Base-by-base conservation (phyloP, 2,888 invertebrate genomes). In the Parelbella ahira region DNA sequence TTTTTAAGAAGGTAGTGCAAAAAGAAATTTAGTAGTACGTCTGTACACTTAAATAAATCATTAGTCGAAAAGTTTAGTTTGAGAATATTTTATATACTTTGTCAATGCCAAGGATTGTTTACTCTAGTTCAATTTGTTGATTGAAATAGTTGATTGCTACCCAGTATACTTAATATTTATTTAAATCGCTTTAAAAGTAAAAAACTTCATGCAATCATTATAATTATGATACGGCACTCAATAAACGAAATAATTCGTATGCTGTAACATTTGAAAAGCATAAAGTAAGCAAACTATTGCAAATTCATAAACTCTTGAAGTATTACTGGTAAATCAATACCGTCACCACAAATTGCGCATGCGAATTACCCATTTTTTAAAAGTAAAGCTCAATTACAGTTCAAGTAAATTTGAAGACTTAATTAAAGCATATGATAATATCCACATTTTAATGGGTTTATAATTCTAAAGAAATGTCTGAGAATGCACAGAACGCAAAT, bases 281-380 rank as follows among this genome's bases (percentile, higher is more conserved):
- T 72, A 77, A 67, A 78, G 73, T 60, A 83, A 84, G 84, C 82
- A 56, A 49, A 59, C 68, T 74, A 75, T 76, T 68, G 71, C 78
- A 68, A 77, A 75, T 75, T 66, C 63, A 68, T 67, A 62, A 59
- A 63, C 53, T 66, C 34, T 46, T 54, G 56, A 63, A 58, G 64
- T 60, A 60, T 64, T 51, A 63, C 68, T 65, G 55, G 65, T 65
- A 60, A 70, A 68, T 68, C 70, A 72, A 68, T 69, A 76, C 84
- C 84, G 68, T 69, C 82, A 84, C 86, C 86, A 73, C 62, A 70
- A 50, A 58, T 58, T 55, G 72, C 68, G 72, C 84, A 86, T 86
- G 86, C 86, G 72, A 73, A 63, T 68, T 69, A 58, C 56, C 67
- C 69, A 60, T 61, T 52, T 50, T 48, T 45, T 59, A 46, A 47